These are phyloP conservation scores for Pimephales promelas DNA, from an alignment of 2,113 vertebrate species.

Conservation along the genomic window DNA sequence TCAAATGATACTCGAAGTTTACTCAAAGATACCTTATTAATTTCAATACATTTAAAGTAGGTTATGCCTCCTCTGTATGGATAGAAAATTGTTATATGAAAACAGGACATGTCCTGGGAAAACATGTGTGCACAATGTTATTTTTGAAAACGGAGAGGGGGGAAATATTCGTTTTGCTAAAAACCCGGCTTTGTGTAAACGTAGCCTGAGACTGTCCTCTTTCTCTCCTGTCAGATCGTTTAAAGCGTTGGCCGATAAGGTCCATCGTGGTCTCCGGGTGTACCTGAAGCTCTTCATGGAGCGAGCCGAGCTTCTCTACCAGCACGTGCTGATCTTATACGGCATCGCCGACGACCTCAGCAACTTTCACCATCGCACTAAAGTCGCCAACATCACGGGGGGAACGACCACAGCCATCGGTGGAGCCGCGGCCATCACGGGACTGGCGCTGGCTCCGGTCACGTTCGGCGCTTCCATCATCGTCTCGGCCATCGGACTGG, in stretches of 20 bases:
- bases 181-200: no score
- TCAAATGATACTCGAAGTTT: no score
- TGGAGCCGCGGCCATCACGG: slow-evolving; percentile 70
- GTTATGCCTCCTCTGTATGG: no score
- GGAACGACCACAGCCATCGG: slow-evolving; percentile 75
- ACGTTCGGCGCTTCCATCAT: slow-evolving; percentile 72
- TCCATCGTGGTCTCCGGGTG: slow-evolving; percentile 69
- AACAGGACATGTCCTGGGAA: no score
- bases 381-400: slow-evolving; percentile 72
- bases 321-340: slow-evolving; percentile 67
- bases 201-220: no score
- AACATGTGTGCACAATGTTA: no score
- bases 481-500: slow-evolving; percentile 70
- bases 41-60: no score
- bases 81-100: no score
- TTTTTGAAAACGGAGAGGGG: no score
- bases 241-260: slow-evolving; percentile 69
- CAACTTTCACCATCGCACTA: slow-evolving; percentile 73
- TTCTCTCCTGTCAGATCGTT: slow-evolving; percentile 64
- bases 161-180: no score
- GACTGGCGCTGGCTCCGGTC: slow-evolving; percentile 71
- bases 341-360: slow-evolving; percentile 71
- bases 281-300: slow-evolving; percentile 77
- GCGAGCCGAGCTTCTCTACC: slow-evolving; percentile 75
- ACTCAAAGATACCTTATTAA: no score